Evolutionary conservation across 2,797 vertebrate species (phyloP), one percentile per base, ranked within the genome.

Genomic region (Danionella dracula): DNA sequence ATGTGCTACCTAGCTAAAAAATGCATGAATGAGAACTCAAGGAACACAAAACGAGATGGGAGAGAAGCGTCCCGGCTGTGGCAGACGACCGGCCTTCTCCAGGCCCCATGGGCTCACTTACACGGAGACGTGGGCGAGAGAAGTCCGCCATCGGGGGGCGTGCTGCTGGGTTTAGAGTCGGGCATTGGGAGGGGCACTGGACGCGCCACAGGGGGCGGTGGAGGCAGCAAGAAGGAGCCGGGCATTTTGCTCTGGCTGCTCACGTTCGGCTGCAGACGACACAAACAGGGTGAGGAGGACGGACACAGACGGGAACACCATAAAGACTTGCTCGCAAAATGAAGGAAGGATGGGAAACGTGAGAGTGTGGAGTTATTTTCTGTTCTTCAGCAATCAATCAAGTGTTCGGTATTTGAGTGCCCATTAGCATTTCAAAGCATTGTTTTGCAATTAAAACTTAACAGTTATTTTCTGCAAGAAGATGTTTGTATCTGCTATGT

Each of bases 131-230:
- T 82, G 86, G 88, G 88, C 78, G 91, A 81, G 80, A 86, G 85
- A 71, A 88, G 85, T 89, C 88, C 90, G 84, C 87, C 90, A 86
- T 90, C 92, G 49, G 76, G 81, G 78, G 81, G 81, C 60, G 78
- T 82, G 81, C 74, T 79, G 79, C 81, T 78, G 79, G 79, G 70
- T 79, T 82, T 92, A 86, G 91, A 87, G 86, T 92, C 91, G 85
- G 89, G 85, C 87, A 91, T 90, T 85, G 91, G 88, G 86, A 92
- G 91, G 89, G 91, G 91, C 87, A 92, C 86, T 78, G 91, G 91
- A 81, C 91, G 89, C 85, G 91, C 90, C 88, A 92, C 89, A 72
- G 91, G 91, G 85, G 90, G 90, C 71, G 90, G 90, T 72, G 90
- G 90, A 76, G 89, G 89, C 85, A 91, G 88, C 84, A 91, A 89